phyloP scores from a whole-genome alignment of 2,888 invertebrate genomes.

The Apotomis turbidana region DNA sequence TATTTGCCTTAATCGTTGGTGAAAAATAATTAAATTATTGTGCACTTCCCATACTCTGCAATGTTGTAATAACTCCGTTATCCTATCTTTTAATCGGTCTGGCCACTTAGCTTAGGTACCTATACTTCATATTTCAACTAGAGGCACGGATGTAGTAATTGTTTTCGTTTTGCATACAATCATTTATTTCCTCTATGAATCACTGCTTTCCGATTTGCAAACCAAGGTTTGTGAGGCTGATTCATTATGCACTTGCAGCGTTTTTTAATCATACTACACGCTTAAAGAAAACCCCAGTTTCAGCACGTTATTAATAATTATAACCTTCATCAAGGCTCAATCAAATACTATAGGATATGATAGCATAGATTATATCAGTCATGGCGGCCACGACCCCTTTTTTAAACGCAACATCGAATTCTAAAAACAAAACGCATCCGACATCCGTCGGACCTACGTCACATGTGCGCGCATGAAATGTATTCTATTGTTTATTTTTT shows the following conservation, averaged over 20 bases:
- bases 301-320: too few relatives aligned
- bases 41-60: too few relatives aligned
- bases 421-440: conserved; percentile 40
- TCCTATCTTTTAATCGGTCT: too few relatives aligned
- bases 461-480: conserved; percentile 51
- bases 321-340: not conserved
- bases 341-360: not conserved
- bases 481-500: conserved; percentile 58
- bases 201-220: conserved; percentile 38
- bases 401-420: conserved; percentile 36
- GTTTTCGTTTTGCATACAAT: conserved; percentile 40
- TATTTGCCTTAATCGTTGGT: too few relatives aligned
- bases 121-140: too few relatives aligned
- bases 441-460: conserved; percentile 46
- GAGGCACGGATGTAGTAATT: conserved; percentile 35
- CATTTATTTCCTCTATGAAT: conserved; percentile 38
- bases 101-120: too few relatives aligned
- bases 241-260: conserved; percentile 14
- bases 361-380: not conserved
- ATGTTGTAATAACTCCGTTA: too few relatives aligned
- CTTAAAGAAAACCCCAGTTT: too few relatives aligned
- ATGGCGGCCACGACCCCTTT: conserved; percentile 15
- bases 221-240: conserved; percentile 20
- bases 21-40: too few relatives aligned
- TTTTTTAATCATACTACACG: not conserved